phyloP scores from a whole-genome alignment of 2,797 vertebrate genomes.

The Monodelphis domestica region DNA sequence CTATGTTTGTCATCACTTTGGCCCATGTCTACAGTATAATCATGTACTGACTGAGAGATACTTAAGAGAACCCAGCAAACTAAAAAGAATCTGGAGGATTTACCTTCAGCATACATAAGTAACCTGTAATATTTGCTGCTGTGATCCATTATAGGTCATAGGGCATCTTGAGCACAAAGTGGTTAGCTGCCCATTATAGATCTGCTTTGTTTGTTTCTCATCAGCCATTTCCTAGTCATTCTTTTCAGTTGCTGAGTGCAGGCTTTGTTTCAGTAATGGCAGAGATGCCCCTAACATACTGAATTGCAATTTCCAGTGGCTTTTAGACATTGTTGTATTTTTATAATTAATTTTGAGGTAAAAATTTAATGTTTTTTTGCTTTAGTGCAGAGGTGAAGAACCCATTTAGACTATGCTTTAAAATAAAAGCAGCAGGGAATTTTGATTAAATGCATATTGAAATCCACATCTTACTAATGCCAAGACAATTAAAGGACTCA shows the following conservation, averaged over 20 bases:
- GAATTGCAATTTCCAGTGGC: slow-evolving; percentile 19
- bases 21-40: neutral
- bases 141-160: neutral
- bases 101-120: neutral
- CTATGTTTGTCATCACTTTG: neutral
- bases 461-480: slow-evolving; percentile 57
- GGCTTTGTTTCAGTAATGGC: neutral
- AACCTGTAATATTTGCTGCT: neutral
- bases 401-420: slow-evolving; percentile 25
- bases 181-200: accelerated
- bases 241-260: neutral
- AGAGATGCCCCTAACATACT: slow-evolving; percentile 27
- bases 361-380: slow-evolving; percentile 47
- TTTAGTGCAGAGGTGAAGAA: slow-evolving; percentile 57
- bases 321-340: slow-evolving; percentile 27
- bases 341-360: slow-evolving; percentile 46
- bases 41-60: neutral
- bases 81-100: neutral
- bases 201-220: neutral
- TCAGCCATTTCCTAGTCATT: neutral
- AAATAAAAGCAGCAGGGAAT: slow-evolving; percentile 65
- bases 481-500: neutral
- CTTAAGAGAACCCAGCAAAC: neutral
- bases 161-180: neutral
- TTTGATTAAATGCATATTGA: slow-evolving; percentile 72